Percentiles rank a stretch among this genome's conserved stretches.
Conservation (phyloP, 2,888 invertebrate species). For the Yponomeuta malinellus region DNA sequence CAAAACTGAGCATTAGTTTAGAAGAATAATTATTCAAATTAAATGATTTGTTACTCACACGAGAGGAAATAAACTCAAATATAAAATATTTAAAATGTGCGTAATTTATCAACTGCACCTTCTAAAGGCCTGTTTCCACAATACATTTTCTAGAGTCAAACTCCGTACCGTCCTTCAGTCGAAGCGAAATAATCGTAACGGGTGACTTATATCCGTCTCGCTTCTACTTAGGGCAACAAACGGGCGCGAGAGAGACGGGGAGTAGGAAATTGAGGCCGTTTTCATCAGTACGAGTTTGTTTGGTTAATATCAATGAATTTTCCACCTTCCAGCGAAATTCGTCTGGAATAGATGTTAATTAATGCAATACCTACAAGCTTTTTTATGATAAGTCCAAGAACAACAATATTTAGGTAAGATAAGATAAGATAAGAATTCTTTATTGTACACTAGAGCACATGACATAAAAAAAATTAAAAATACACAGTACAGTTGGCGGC, state of each 20-base stretch:
- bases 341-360: too few species aligned
- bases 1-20: too few species aligned
- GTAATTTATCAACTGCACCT: not conserved
- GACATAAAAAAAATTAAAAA: too few species aligned
- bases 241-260: not conserved
- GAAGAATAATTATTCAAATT: too few species aligned
- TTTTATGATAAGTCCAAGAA: too few species aligned
- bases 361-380: too few species aligned
- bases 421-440: too few species aligned
- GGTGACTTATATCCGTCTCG: not conserved
- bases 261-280: not conserved
- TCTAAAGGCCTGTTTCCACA: not conserved
- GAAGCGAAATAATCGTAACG: not conserved
- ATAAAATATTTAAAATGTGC: not conserved
- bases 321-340: not conserved
- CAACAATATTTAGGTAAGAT: too few species aligned
- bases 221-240: not conserved
- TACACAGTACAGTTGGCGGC: too few species aligned
- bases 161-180: not conserved
- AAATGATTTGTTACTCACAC: not conserved
- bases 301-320: not conserved
- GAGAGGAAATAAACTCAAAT: not conserved
- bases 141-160: not conserved
- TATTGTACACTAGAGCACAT: too few species aligned
- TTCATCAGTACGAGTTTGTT: not conserved